Conservation (phyloP, 2,797 vertebrate species). For the Sciurus carolinensis region DNA sequence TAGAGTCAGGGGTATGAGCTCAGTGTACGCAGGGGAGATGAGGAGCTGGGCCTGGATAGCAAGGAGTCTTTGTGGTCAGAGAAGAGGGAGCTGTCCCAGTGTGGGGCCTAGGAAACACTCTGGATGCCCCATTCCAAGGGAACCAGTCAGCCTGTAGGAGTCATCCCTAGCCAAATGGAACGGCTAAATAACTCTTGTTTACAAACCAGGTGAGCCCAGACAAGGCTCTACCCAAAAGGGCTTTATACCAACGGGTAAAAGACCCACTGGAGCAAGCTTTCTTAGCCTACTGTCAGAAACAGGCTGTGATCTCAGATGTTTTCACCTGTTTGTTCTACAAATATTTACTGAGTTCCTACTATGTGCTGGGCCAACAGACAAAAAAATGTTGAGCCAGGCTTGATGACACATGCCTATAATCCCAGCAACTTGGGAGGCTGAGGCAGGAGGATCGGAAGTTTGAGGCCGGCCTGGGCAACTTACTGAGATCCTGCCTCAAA, state of each 20-base stretch:
- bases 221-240: background rate
- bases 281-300: slow-evolving; percentile 2
- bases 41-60: background rate
- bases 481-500: too few relatives aligned
- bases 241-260: background rate
- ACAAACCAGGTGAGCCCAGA: background rate
- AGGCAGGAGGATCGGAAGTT: too few relatives aligned
- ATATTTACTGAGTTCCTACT: background rate
- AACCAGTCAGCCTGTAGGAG: background rate
- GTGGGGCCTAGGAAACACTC: background rate
- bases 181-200: background rate
- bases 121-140: background rate
- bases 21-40: background rate
- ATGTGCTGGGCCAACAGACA: background rate
- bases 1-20: background rate
- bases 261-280: background rate
- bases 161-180: slow-evolving; percentile 9
- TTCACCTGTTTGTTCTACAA: background rate
- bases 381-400: background rate
- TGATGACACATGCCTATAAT: too few relatives aligned
- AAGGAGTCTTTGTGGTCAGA: background rate
- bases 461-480: too few relatives aligned
- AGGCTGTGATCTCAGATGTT: background rate
- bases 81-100: background rate
- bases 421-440: too few relatives aligned